phyloP scores from a whole-genome alignment of 2,888 invertebrate species.

The Neocrepidodera transversa region DNA sequence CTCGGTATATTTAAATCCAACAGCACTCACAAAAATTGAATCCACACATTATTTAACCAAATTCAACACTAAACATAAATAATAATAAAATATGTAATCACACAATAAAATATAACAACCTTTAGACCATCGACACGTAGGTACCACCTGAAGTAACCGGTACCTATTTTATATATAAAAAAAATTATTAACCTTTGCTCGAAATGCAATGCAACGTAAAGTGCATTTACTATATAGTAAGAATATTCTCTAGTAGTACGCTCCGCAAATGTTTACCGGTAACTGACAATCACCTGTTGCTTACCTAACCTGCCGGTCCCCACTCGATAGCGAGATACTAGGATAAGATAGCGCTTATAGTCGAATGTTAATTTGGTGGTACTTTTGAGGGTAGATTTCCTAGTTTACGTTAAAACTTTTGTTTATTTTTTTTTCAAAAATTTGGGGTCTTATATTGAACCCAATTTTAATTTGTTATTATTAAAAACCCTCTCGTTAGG shows the following conservation, averaged over 20 bases:
- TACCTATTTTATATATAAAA: constrained; percentile 12
- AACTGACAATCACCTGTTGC: constrained; percentile 54
- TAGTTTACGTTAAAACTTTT: too few relatives aligned
- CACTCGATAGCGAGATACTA: constrained; percentile 31
- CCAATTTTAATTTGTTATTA: too few relatives aligned
- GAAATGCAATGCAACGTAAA: constrained; percentile 18
- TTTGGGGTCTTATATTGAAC: too few relatives aligned
- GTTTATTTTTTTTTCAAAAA: too few relatives aligned
- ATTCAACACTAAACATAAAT: constrained; percentile 1
- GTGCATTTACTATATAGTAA: constrained; percentile 11
- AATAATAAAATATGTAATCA: constrained; percentile 3
- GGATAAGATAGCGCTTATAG: constrained; percentile 21
- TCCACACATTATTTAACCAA: constrained; percentile 6
- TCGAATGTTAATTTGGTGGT: too few relatives aligned
- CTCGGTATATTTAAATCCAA: constrained; percentile 5
- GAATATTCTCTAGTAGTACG: constrained; percentile 26
- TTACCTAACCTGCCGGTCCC: constrained; percentile 42
- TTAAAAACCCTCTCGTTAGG: too few relatives aligned
- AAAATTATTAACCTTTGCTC: constrained; percentile 22
- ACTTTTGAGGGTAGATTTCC: too few relatives aligned
- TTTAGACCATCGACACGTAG: constrained; percentile 13
- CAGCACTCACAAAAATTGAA: neutral
- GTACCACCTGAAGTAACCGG: neutral
- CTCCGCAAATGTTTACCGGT: constrained; percentile 46
- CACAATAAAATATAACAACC: constrained; percentile 12